A percentile compares a stretch with the other conserved stretches of the same genome.
Conservation (phyloP, 2,113 vertebrate species). For the Oncorhynchus mykiss region DNA sequence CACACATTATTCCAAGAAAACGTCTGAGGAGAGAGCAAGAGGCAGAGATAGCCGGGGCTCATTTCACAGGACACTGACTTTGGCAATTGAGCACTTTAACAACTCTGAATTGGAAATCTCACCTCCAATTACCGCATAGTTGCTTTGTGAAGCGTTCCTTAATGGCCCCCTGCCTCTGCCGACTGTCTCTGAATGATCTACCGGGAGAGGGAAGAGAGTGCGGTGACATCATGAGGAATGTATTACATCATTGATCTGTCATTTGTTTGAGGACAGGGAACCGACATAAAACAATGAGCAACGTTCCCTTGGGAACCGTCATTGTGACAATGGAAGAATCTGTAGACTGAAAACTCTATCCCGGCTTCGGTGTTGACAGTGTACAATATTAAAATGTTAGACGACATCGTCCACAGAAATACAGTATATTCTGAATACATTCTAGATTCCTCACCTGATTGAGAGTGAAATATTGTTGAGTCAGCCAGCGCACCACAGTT, state of each 20-base stretch:
- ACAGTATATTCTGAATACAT: neutral
- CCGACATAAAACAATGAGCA: neutral
- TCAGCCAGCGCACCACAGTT: constrained; percentile 78
- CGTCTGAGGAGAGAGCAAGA: constrained; percentile 5
- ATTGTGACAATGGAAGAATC: neutral
- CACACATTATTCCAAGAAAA: constrained; percentile 14
- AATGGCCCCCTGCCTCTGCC: constrained; percentile 80
- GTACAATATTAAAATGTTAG: neutral
- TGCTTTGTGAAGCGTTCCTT: constrained; percentile 77
- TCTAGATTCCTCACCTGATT: constrained; percentile 77
- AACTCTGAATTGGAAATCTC: constrained; percentile 13
- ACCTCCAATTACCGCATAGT: constrained; percentile 67
- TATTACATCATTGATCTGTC: constrained; percentile 1
- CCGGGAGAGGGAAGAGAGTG: constrained; percentile 7
- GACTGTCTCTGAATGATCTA: constrained; percentile 79
- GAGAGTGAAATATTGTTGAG: constrained; percentile 77
- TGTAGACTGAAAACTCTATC: no score
- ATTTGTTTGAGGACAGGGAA: neutral
- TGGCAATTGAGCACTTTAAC: constrained; percentile 17
- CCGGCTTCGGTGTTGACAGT: neutral
- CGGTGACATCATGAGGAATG: neutral
- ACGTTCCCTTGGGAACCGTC: neutral
- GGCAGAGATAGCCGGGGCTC: constrained; percentile 21
- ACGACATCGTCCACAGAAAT: neutral
- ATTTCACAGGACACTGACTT: constrained; percentile 36